Evolutionary conservation across 2,797 vertebrate genomes (phyloP).

Genomic region (Salmo trutta): DNA sequence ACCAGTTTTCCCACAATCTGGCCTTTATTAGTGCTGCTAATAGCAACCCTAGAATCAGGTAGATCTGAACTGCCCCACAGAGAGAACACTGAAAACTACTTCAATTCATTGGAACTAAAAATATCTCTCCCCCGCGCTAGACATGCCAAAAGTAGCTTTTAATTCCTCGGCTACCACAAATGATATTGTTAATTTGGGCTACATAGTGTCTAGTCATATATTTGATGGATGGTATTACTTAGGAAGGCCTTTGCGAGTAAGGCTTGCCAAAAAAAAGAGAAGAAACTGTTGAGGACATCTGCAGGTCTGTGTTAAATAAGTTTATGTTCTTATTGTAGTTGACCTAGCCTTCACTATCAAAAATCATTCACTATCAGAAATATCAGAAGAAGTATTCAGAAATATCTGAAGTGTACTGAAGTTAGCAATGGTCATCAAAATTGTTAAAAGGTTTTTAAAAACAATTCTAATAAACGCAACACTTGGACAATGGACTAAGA

Average conservation of each 20-base stretch:
- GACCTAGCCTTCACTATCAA: background rate
- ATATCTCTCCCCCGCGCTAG: conserved; percentile 45
- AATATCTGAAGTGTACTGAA: no score
- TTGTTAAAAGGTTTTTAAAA: no score
- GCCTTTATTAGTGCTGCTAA: conserved; percentile 75
- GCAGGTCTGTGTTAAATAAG: background rate
- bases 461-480: no score
- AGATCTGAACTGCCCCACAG: conserved; percentile 72
- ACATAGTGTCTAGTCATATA: background rate
- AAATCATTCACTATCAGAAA: no score
- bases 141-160: conserved; percentile 56
- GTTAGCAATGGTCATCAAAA: no score
- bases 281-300: background rate
- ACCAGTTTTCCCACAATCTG: conserved; percentile 78
- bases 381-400: no score
- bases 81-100: conserved; percentile 62
- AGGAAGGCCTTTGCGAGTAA: background rate
- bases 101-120: conserved; percentile 65
- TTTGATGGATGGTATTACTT: background rate
- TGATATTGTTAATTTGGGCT: conserved; percentile 49
- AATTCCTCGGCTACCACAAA: conserved; percentile 49
- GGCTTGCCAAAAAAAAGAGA: background rate
- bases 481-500: no score
- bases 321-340: background rate
- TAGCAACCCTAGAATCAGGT: conserved; percentile 72